Evolutionary conservation across 2,797 vertebrate genomes (phyloP), one percentile per base, ranked within the genome.

Genomic region (Pteropus rufus): DNA sequence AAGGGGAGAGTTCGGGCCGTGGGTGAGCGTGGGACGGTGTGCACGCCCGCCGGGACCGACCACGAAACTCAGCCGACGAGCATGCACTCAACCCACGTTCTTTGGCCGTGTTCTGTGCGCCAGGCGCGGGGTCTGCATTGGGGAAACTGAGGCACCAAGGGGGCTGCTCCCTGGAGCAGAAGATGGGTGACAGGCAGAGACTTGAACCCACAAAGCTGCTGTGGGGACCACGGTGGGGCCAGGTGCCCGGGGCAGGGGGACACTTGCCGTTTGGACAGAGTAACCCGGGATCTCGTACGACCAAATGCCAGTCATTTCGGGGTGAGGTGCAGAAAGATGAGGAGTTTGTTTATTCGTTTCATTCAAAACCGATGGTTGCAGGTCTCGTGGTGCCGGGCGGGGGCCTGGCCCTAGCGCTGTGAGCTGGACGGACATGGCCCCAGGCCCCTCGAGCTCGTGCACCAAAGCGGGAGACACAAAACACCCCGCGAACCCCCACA

Each of bases 31-130:
- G 1, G 23, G 2, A 0, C 10, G 26, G 7, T 3, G 70, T 29
- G 70, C 29, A 0, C 2, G 0, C 1, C 58, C 8, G 2, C 2
- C 0, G 0, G 3, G 19, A 26, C 1, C 6, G 9, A 8, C 36
- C 54, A 5, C 44, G 10, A 23, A 11, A 4, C 9, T 3, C 15
- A 21, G 58, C 10, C 24, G 12, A 3, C 46, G 0, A 24, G 14
- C 2, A 0, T 11, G 39, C 18, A 4, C 49, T 7, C 3, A 23
- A 12, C 10, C 72, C 64, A 9, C 2, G 0, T 11, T 52, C 76
- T 31, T 7, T 54, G 58, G 70, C 24, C 4, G 0, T 0, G 2
- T 8, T 29, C 39, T 1, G 26, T 41, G 73, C 18, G 12, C 80
- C 10, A 5, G 58, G n/a, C 2, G 21, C 46, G 2, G 9, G 12